phyloP scores from a whole-genome alignment of 1,140 invertebrate species.

The Lepidurus packardi region DNA sequence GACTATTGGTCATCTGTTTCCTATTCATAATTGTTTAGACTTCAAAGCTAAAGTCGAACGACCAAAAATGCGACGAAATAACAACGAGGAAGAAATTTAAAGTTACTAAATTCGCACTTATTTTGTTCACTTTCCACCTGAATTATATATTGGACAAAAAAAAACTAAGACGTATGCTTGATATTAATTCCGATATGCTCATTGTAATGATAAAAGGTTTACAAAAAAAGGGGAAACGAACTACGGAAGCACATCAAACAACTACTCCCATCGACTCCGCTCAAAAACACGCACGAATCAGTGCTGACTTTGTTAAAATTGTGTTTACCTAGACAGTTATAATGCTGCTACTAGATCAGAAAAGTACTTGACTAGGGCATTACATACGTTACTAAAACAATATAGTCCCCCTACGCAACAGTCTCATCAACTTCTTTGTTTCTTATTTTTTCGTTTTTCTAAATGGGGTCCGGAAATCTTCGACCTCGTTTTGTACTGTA shows the following conservation, averaged over 20 bases:
- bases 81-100: too few relatives aligned
- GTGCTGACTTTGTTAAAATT: conserved; percentile 12
- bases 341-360: conserved; percentile 17
- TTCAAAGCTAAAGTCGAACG: too few relatives aligned
- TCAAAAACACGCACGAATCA: neutral
- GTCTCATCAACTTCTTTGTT: neutral
- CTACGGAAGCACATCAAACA: conserved; percentile 14
- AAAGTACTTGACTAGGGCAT: conserved; percentile 19
- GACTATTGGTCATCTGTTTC: too few relatives aligned
- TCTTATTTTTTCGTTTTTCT: neutral
- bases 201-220: neutral
- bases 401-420: neutral
- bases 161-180: neutral
- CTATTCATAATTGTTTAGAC: too few relatives aligned
- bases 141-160: too few relatives aligned
- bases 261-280: conserved; percentile 20
- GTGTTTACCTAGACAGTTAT: conserved; percentile 4
- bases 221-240: conserved; percentile 9
- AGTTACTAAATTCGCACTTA: too few relatives aligned
- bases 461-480: neutral
- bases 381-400: neutral
- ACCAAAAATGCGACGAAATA: too few relatives aligned
- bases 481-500: neutral
- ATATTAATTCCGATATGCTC: neutral
- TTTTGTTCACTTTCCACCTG: too few relatives aligned